These are phyloP conservation scores for Cheilosia vulpina DNA, from an alignment of 2,888 invertebrate species.

Conservation along the genomic window DNA sequence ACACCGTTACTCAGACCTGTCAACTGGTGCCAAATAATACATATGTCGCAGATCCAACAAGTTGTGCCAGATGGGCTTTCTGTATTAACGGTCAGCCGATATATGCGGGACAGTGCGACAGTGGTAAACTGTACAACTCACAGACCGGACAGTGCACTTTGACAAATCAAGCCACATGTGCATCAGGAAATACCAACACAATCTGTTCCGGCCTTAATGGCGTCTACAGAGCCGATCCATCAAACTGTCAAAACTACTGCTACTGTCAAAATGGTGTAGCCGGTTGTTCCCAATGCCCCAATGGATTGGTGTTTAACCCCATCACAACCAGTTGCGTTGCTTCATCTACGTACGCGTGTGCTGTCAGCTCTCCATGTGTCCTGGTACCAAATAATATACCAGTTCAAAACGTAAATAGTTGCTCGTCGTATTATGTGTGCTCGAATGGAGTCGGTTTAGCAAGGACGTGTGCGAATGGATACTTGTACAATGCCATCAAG, in stretches of 20 bases:
- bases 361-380: slow-evolving; percentile 69
- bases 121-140: slow-evolving; percentile 71
- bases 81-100: slow-evolving; percentile 75
- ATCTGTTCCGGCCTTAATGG: slow-evolving; percentile 73
- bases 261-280: slow-evolving; percentile 77
- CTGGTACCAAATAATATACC: slow-evolving; percentile 77
- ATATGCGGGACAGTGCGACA: slow-evolving; percentile 70
- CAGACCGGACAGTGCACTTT: slow-evolving; percentile 64
- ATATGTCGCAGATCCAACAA: slow-evolving; percentile 79
- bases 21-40: slow-evolving; percentile 23
- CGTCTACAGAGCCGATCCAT: slow-evolving; percentile 75
- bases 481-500: slow-evolving; percentile 67
- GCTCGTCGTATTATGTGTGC: slow-evolving; percentile 78
- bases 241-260: slow-evolving; percentile 77
- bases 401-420: slow-evolving; percentile 77
- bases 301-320: slow-evolving; percentile 69
- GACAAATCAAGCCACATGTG: slow-evolving; percentile 70
- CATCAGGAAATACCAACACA: slow-evolving; percentile 28
- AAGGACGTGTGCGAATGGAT: slow-evolving; percentile 25
- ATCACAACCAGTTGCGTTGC: slow-evolving; percentile 75
- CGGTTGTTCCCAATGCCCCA: slow-evolving; percentile 61
- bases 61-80: slow-evolving; percentile 79
- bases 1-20: slow-evolving; percentile 4
- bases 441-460: slow-evolving; percentile 74
- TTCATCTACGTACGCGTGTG: slow-evolving; percentile 26